These are phyloP conservation scores for Edolisoma coerulescens DNA, from an alignment of 2,113 vertebrate genomes.

Conservation along the genomic window DNA sequence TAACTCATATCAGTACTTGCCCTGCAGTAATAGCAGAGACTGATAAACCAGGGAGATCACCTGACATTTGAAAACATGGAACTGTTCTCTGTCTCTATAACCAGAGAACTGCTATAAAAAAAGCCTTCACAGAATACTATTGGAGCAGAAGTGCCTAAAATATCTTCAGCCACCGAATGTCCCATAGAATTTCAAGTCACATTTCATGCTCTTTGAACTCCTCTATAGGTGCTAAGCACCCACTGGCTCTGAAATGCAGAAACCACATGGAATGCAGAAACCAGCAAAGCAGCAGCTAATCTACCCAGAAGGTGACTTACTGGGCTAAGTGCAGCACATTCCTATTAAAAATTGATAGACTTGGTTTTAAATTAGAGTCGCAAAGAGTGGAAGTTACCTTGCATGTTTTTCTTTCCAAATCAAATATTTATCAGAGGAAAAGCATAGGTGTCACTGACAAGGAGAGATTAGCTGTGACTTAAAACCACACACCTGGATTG, in stretches of 20 bases:
- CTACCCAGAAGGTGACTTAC: background rate
- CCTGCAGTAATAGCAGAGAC: background rate
- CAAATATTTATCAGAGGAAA: conserved; percentile 69
- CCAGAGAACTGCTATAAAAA: background rate
- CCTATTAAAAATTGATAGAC: conserved; percentile 62
- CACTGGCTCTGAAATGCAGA: background rate
- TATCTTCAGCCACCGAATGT: background rate
- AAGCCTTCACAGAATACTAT: background rate
- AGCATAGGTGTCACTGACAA: conserved; percentile 27
- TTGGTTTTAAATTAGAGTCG: conserved; percentile 40
- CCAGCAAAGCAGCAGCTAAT: background rate
- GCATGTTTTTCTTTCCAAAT: conserved; percentile 63
- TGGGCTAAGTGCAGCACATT: background rate
- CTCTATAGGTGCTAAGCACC: background rate
- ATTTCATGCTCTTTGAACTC: background rate
- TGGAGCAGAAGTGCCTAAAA: background rate
- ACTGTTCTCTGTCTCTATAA: background rate
- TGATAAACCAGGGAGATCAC: background rate
- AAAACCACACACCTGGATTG: conserved; percentile 8
- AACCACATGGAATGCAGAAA: background rate
- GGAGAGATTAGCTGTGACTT: conserved; percentile 25
- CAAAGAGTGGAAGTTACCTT: conserved; percentile 22
- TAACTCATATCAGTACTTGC: background rate
- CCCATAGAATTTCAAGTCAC: background rate
- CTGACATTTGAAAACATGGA: background rate